Base-by-base conservation (phyloP, 2,797 vertebrate genomes). In the Acridotheres tristis region DNA sequence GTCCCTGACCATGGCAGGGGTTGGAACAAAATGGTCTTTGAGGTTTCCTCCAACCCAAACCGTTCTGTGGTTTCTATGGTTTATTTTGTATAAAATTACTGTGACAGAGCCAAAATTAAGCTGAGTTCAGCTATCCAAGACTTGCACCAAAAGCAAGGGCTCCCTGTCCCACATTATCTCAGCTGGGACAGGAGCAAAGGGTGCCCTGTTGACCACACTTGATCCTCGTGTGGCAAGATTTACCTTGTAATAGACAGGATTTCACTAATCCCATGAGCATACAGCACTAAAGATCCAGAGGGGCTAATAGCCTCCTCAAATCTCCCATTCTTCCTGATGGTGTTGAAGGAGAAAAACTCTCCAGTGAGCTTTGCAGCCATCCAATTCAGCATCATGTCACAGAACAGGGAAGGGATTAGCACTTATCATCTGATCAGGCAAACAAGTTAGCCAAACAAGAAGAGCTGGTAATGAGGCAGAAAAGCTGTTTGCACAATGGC, bases 391-490 rank as follows among this genome's bases (percentile, higher is more conserved):
- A 68, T 47, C 43, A 5, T 13, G 53, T 79, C 71, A 87, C 36
- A 71, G 59, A 93, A 71, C 7, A 82, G 59, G 73, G 63, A 54
- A 66, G 13, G 51, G 62, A 94, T 94, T 90, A 91, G 55, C 5
- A 12, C 14, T 93, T 88, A 86, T 57, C 67, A 53, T 54, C 57
- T 29, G 23, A 93, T 93, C 57, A 16, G 20, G 34, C 53, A 92
- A 93, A 95, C 30, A 93, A 90, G 59, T 67, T 54, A 85, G 32
- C 48, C 84, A 89, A 96, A 93, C 57, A 87, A 85, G 59, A 93
- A 57, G 57, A 85, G 68, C 27, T 71, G 45, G 42, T 85, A 92
- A 94, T 85, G 92, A 89, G 67, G 65, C 72, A 89, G 78, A 93
- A 92, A 89, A 93, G 82, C 72, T 94, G 74, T 76, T 47, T 45